These are phyloP conservation scores for Morpho helenor DNA, from an alignment of 2,888 invertebrate genomes.

Conservation along the genomic window DNA sequence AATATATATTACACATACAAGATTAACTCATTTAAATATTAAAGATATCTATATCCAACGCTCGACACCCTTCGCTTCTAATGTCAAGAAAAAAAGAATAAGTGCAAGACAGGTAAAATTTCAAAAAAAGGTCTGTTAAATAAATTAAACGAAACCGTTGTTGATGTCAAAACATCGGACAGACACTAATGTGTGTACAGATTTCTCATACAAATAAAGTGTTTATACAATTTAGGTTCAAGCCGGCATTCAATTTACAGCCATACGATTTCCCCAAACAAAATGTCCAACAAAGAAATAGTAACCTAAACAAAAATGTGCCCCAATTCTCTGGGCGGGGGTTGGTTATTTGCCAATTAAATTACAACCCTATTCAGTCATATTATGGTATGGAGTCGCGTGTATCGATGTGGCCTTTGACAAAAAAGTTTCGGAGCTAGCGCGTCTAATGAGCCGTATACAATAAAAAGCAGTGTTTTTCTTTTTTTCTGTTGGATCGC, in stretches of 20 bases:
- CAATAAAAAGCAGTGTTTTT: conserved; percentile 45
- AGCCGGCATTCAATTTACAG: conserved; percentile 37
- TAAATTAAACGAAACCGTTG: too few relatives aligned
- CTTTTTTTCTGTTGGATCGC: conserved; percentile 33
- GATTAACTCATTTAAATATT: too few relatives aligned
- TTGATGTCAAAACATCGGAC: neutral
- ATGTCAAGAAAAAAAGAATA: too few relatives aligned
- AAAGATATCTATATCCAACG: too few relatives aligned
- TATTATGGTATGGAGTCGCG: conserved; percentile 28
- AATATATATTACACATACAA: too few relatives aligned
- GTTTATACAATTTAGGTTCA: conserved; percentile 24
- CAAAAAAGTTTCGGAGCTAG: conserved; percentile 43
- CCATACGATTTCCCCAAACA: conserved; percentile 36
- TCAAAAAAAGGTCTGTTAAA: too few relatives aligned
- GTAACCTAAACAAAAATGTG: conserved; percentile 46
- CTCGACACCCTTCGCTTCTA: too few relatives aligned
- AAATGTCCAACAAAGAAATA: conserved; percentile 42
- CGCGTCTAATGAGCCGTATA: conserved; percentile 53
- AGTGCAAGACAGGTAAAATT: too few relatives aligned
- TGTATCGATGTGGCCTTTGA: conserved; percentile 37
- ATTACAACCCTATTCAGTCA: conserved; percentile 24
- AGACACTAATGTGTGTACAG: conserved; percentile 10
- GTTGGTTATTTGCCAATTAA: conserved; percentile 19
- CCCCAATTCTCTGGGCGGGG: conserved; percentile 39
- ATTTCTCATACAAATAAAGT: conserved; percentile 11